These are phyloP conservation scores for Erythrolamprus reginae DNA, from an alignment of 2,113 vertebrate species.

Conservation along the genomic window DNA sequence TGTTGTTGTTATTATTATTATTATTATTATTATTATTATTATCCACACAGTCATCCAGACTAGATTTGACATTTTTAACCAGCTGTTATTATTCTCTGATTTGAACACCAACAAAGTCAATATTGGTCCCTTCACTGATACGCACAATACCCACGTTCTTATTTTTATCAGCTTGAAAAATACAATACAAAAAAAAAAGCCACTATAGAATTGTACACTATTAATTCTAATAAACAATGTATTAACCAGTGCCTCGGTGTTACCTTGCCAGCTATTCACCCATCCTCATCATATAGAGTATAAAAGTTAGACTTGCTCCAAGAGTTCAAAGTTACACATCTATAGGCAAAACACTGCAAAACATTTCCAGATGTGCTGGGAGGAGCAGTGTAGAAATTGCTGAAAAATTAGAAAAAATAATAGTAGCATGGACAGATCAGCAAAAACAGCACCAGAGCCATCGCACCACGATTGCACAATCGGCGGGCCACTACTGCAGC, in stretches of 20 bases:
- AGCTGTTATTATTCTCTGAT: not conserved
- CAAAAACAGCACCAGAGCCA: no score
- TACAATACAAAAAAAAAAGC: not conserved
- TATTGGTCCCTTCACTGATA: not conserved
- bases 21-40: no score
- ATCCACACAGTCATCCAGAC: no score
- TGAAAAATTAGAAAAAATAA: no score
- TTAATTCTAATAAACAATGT: not conserved
- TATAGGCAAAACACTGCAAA: not conserved
- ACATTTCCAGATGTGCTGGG: not conserved
- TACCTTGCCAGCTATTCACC: not conserved
- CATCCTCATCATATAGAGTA: not conserved
- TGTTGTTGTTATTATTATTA: no score
- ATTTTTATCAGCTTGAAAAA: not conserved
- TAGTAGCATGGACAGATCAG: no score
- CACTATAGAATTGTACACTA: not conserved
- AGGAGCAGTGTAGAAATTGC: not conserved
- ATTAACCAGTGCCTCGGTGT: not conserved
- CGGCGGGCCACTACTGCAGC: no score
- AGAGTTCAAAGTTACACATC: no score
- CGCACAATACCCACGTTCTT: not conserved
- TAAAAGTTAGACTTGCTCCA: not conserved
- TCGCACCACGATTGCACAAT: no score
- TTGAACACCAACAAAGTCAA: not conserved
- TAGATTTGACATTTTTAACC: no score